phyloP scores from a whole-genome alignment of 2,797 vertebrate genomes.

The Falco concolor region DNA sequence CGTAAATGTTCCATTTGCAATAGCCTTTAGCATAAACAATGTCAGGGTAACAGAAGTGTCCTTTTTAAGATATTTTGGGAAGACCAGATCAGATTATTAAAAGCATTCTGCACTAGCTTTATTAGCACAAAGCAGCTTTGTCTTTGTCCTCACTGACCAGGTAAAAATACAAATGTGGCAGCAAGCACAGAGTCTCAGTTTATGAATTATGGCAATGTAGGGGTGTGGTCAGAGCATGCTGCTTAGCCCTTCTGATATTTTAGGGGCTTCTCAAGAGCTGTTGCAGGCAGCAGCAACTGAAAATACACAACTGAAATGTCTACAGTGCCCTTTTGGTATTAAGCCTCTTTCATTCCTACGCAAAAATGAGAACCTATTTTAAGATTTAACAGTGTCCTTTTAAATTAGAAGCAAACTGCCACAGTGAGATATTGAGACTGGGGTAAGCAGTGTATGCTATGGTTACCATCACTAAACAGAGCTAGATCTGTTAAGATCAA shows the following conservation, averaged over 20 bases:
- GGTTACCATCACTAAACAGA: conserved; percentile 22
- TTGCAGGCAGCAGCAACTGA: not conserved
- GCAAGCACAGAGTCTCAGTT: not conserved
- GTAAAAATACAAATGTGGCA: conserved; percentile 1
- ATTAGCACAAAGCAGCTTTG: conserved; percentile 10
- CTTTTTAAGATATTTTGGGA: not conserved
- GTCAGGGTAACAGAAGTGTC: not conserved
- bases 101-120: not conserved
- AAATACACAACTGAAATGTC: not conserved
- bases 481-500: conserved; percentile 30
- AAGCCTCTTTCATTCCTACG: not conserved
- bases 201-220: conserved; percentile 17
- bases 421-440: not conserved
- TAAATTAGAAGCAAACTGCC: not conserved
- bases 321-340: not conserved
- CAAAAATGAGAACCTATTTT: not conserved
- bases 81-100: not conserved
- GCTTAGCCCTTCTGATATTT: not conserved
- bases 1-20: conserved; percentile 6
- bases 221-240: conserved; percentile 32
- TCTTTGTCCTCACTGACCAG: conserved; percentile 13
- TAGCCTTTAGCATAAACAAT: conserved; percentile 9
- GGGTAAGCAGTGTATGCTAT: not conserved
- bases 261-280: not conserved
- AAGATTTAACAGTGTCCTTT: not conserved